Evolutionary conservation across 2,797 vertebrate species (phyloP).

Genomic region (Sparidentex hasta): DNA sequence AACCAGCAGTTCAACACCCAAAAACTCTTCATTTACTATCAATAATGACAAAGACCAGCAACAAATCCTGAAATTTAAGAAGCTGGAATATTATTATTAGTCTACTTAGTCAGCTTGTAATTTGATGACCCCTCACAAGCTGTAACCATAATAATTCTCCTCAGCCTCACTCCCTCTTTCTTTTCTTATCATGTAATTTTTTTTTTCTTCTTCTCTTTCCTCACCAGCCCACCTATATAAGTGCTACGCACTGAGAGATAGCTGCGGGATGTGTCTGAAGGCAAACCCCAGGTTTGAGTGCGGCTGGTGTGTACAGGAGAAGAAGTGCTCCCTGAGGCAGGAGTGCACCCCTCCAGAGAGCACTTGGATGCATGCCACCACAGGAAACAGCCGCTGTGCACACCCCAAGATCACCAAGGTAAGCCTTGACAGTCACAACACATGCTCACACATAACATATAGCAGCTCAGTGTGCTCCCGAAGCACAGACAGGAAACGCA

Average conservation of each 20-base stretch:
- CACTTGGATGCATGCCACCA: slow-evolving; percentile 94
- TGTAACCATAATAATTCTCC: not conserved
- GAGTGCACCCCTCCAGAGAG: slow-evolving; percentile 86
- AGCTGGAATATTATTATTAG: too few relatives aligned
- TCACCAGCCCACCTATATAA: slow-evolving; percentile 95
- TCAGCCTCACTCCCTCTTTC: not conserved
- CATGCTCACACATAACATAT: slow-evolving; percentile 62
- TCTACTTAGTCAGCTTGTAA: not conserved
- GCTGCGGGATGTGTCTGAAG: slow-evolving; percentile 97
- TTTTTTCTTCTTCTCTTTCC: not conserved
- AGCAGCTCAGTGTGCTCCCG: slow-evolving; percentile 36
- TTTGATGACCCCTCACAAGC: not conserved
- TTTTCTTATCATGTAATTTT: not conserved
- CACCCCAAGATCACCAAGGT: slow-evolving; percentile 97
- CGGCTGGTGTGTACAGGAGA: slow-evolving; percentile 94
- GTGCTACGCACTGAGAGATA: slow-evolving; percentile 94
- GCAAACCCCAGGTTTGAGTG: slow-evolving; percentile 96
- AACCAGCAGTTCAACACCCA: too few relatives aligned
- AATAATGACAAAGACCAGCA: too few relatives aligned
- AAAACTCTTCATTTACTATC: too few relatives aligned
- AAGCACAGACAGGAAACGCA: not conserved
- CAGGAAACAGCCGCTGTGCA: slow-evolving; percentile 92
- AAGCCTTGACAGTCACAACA: slow-evolving; percentile 82
- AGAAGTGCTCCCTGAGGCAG: slow-evolving; percentile 93
- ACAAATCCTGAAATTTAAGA: too few relatives aligned